Base-by-base conservation (phyloP, 2,888 invertebrate genomes). In the Leptinotarsa tumamoca region DNA sequence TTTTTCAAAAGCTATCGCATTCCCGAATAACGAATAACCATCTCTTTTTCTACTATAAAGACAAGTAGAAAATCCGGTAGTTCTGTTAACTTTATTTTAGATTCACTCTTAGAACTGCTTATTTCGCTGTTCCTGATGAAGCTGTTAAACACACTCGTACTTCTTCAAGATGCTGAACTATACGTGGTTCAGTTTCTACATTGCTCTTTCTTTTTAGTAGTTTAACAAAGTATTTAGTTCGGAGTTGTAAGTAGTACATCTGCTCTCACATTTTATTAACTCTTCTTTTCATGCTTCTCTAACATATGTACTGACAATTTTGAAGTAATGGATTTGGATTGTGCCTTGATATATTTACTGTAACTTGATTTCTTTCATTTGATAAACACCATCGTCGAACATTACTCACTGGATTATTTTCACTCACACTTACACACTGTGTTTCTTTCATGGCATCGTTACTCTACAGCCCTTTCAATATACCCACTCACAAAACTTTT, bases 31-130 rank as follows among this genome's bases (percentile, higher is more conserved):
- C 43, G 43, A 43, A 43, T 43, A 43, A 13, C 10, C 10, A 33
- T 2, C 33, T 33, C 33, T 10, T 33, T 33, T 33, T 33, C 77
- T 77, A 74, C 74, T 69, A 66, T 18, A 76, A 15, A 58, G 76
- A 76, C 76, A 17, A 56, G 73, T 76, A 74, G 77, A 74, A 61
- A 67, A 43, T 63, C n/a, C 10, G 10, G 63, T 33, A 33, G 33
- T 7, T 7, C 3, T 63, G 27, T n/a, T 43, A 33, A 27, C 63
- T 33, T 10, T 63, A 33, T 63, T 63, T 33, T 63, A 63, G 63
- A 63, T 43, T n/a, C 43, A 17, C 33, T 63, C 43, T n/a, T 33
- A 43, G 63, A 63, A 63, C 43, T 63, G 43, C 33, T 63, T 63
- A 27, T 63, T 33, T 43, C 5, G 63, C 63, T 63, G 63, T 43